Evolutionary conservation across 2,113 vertebrate species (phyloP), one percentile per base, ranked within the genome.

Genomic region (Datnioides undecimradiatus): DNA sequence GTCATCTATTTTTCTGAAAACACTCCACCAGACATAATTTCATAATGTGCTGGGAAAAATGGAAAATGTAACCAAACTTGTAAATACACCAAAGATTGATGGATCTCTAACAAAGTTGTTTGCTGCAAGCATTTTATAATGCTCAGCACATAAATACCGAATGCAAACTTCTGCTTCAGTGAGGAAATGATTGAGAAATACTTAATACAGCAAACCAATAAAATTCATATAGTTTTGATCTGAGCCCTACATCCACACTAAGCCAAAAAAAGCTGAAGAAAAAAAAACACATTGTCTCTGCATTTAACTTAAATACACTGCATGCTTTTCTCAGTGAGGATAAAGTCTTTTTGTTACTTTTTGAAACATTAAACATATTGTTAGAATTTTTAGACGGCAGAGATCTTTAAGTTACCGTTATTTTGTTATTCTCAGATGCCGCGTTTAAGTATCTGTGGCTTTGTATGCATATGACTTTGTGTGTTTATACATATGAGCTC

Each of bases 1-100:
- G 40, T 76, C 43, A 45, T 76, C 25, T 27, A 19, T 77, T 63
- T 62, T n/a, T n/a, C 33, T 60, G 40, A 73, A 79, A 82, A 72
- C 31, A 2, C 19, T 66, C 6, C 31, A 49, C 29, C 59, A 52
- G 46, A 72, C 23, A 46, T 72, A 65, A 77, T 66, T 73, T 17
- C 14, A 16, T 33, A 52, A 77, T 34, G 40, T 29, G 40, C 13
- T 13, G 29, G 48, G 17, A 31, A 54, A 46, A 6, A 38, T 4
- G 0, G 9, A 65, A 57, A 80, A 52, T 43, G 13, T 40, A 19
- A 49, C 51, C 16, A 46, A 62, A 67, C 45, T 16, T 5, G 16
- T 36, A 21, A 49, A 33, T 25, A 27, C 10, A 8, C 62, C 11
- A 74, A 34, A 43, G 62, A 73, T 14, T 59, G 57, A 77, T 69